phyloP scores from a whole-genome alignment of 2,797 vertebrate species.

The Mormyrops boulengeri region DNA sequence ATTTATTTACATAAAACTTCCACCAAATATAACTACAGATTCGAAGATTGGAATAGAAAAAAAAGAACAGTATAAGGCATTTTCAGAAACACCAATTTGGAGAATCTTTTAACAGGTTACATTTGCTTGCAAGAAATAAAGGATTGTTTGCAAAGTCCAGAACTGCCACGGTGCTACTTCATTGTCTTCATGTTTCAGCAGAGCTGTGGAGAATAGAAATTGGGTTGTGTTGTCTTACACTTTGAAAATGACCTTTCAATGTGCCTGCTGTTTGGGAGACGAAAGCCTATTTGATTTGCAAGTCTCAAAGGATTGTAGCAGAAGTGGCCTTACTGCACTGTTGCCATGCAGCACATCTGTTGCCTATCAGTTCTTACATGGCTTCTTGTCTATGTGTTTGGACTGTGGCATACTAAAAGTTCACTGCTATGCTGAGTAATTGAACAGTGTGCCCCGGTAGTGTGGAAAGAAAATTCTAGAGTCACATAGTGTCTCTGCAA shows the following conservation, averaged over 20 bases:
- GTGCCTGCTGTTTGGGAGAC: not conserved
- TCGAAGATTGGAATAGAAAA: not conserved
- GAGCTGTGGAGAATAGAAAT: not conserved
- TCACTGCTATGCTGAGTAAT: not conserved
- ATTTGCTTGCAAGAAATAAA: not conserved
- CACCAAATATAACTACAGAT: not conserved
- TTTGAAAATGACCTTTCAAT: not conserved
- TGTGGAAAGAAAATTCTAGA: not conserved
- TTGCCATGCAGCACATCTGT: not conserved
- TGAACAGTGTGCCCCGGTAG: not conserved
- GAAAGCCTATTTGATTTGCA: slow-evolving; percentile 8
- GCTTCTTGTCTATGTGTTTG: not conserved
- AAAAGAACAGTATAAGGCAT: not conserved
- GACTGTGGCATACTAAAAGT: not conserved
- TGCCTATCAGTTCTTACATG: not conserved
- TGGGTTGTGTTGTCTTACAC: not conserved
- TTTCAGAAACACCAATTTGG: not conserved
- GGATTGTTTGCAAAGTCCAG: not conserved
- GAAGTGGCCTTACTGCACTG: not conserved
- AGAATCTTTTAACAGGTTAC: not conserved
- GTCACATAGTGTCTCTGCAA: not conserved
- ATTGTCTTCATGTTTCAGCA: not conserved
- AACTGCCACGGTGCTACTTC: not conserved
- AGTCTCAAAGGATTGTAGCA: not conserved
- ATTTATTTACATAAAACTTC: not conserved